phyloP scores from a whole-genome alignment of 2,888 invertebrate species.

The Melitaea athalia region DNA sequence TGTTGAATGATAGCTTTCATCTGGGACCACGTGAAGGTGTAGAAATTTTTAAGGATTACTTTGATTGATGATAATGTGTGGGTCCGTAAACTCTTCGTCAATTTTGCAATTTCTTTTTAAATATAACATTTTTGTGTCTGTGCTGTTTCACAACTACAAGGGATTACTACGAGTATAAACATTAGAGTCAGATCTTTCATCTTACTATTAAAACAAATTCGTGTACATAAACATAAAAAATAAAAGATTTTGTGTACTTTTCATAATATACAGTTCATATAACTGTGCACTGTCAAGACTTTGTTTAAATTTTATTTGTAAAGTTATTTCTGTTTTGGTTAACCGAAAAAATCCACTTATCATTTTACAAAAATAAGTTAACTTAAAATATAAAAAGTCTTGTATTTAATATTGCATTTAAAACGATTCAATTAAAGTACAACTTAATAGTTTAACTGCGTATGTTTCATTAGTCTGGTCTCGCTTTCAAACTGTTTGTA shows the following conservation, averaged over 20 bases:
- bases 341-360: too few species aligned
- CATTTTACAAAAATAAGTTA: not conserved
- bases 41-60: not conserved
- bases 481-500: constrained; percentile 1
- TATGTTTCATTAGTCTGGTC: constrained; percentile 6
- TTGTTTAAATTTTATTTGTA: too few species aligned
- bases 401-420: constrained; percentile 4
- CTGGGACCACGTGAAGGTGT: not conserved
- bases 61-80: not conserved
- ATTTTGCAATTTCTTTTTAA: not conserved
- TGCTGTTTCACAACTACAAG: too few species aligned
- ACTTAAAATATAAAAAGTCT: not conserved
- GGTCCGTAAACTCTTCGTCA: not conserved
- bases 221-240: too few species aligned
- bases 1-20: not conserved
- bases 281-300: too few species aligned
- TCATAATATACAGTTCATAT: too few species aligned
- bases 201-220: too few species aligned
- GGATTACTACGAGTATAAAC: too few species aligned
- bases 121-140: not conserved
- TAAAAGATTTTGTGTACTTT: too few species aligned
- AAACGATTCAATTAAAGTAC: constrained; percentile 4
- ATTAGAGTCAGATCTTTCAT: too few species aligned
- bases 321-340: too few species aligned
- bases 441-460: constrained; percentile 6